Evolutionary conservation across 2,888 invertebrate species (phyloP).

Genomic region (Zygogramma bicolorata): DNA sequence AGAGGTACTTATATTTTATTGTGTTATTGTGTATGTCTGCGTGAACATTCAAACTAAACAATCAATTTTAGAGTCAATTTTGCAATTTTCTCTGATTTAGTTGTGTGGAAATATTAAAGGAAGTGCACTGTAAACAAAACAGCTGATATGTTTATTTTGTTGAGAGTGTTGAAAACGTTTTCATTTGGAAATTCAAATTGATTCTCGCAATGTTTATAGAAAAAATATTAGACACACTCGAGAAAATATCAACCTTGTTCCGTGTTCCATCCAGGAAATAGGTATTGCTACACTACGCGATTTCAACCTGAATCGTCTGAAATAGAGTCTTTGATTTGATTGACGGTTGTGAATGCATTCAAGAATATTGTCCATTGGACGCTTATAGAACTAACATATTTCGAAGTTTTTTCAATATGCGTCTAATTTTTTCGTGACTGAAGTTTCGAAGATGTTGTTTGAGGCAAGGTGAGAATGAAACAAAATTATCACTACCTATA

Average conservation of each 20-base stretch:
- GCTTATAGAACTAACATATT: too few species aligned
- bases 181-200: background rate
- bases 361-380: too few species aligned
- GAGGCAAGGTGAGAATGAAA: too few species aligned
- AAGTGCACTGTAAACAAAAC: background rate
- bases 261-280: background rate
- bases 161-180: background rate
- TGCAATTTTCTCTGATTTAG: background rate
- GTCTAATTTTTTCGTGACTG: too few species aligned
- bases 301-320: background rate
- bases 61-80: background rate
- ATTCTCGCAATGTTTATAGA: background rate
- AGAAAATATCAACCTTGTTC: background rate
- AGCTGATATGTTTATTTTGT: background rate
- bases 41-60: background rate
- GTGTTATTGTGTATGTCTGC: background rate
- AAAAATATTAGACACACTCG: background rate
- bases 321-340: background rate
- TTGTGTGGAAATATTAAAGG: background rate
- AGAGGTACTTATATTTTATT: conserved; percentile 14
- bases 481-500: too few species aligned
- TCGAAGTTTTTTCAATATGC: too few species aligned
- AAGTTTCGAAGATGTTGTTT: too few species aligned
- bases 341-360: background rate
- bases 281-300: background rate